phyloP scores from a whole-genome alignment of 2,888 invertebrate genomes.

The Apamea monoglypha region DNA sequence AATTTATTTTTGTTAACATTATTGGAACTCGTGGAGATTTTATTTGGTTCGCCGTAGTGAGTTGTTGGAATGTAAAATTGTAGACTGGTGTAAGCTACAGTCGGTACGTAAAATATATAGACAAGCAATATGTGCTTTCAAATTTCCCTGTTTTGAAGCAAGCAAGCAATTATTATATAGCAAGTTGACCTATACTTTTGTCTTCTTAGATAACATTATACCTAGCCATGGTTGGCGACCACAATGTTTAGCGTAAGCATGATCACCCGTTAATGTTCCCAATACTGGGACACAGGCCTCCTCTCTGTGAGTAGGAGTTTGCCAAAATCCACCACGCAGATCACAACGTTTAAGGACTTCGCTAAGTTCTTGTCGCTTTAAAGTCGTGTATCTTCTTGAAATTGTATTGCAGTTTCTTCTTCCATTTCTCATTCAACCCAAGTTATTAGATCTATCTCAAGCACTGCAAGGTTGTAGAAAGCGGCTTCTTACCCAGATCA shows the following conservation, averaged over 20 bases:
- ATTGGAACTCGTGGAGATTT: constrained; percentile 65
- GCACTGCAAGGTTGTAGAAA: background rate
- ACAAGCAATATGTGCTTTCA: background rate
- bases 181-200: background rate
- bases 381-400: background rate
- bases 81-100: background rate
- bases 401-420: background rate
- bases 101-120: background rate
- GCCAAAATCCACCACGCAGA: too few relatives aligned
- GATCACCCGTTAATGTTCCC: too few relatives aligned
- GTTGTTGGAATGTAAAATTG: constrained; percentile 40
- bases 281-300: too few relatives aligned
- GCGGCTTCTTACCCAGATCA: background rate
- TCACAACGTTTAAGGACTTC: too few relatives aligned
- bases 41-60: constrained; percentile 55
- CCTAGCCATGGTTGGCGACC: too few relatives aligned
- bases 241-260: too few relatives aligned
- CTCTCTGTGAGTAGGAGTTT: too few relatives aligned
- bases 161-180: background rate
- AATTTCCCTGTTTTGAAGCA: background rate
- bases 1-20: constrained; percentile 73
- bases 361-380: too few relatives aligned
- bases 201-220: background rate
- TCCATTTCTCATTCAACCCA: background rate
- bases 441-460: too few relatives aligned